Evolutionary conservation across 2,888 invertebrate species (phyloP).

Genomic region (Lasioglossum malachurum): DNA sequence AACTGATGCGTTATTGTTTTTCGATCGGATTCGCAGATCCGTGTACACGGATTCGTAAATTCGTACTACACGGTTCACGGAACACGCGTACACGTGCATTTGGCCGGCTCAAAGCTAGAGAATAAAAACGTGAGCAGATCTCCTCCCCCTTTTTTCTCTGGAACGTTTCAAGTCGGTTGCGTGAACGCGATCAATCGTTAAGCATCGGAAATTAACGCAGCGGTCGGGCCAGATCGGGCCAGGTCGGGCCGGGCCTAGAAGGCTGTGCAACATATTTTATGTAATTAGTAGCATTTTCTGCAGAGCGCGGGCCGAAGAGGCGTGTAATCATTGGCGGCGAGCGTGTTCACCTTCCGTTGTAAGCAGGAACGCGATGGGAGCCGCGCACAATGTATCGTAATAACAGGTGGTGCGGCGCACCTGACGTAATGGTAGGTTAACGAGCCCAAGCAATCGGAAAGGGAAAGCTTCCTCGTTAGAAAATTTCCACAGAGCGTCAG

Average conservation of each 20-base stretch:
- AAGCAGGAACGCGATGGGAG: slow-evolving; percentile 38
- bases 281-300: slow-evolving; percentile 47
- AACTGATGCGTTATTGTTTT: no score
- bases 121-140: neutral
- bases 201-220: slow-evolving; percentile 22
- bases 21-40: no score
- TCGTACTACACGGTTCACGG: no score
- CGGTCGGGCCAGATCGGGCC: neutral
- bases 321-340: slow-evolving; percentile 47
- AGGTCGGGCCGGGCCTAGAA: neutral
- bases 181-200: slow-evolving; percentile 23
- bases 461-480: slow-evolving; percentile 59
- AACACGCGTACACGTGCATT: no score
- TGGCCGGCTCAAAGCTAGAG: no score
- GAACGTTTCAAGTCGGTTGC: neutral
- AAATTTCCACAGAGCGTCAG: slow-evolving; percentile 25
- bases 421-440: slow-evolving; percentile 57
- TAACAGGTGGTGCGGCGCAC: slow-evolving; percentile 58
- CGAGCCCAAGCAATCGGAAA: slow-evolving; percentile 54
- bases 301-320: slow-evolving; percentile 22
- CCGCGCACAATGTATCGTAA: slow-evolving; percentile 53
- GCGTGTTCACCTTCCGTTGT: slow-evolving; percentile 53
- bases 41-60: no score
- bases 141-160: neutral
- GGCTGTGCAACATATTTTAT: slow-evolving; percentile 13